phyloP scores from a whole-genome alignment of 2,113 vertebrate genomes.

The Tringa solitaria region DNA sequence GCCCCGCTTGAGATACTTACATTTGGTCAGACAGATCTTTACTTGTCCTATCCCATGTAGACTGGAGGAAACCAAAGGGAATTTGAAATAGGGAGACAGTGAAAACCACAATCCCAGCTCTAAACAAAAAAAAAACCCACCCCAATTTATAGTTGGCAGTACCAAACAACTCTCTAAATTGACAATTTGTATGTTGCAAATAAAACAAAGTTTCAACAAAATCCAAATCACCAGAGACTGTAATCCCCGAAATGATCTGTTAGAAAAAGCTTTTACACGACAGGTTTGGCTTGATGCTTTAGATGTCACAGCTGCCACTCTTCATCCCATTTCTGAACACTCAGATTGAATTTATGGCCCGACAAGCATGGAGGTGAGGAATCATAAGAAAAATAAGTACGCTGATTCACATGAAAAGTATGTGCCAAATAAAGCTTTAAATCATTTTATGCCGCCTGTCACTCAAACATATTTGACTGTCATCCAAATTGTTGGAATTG shows the following conservation, averaged over 20 bases:
- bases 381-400: slow-evolving; percentile 28
- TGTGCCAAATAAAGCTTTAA: slow-evolving; percentile 48
- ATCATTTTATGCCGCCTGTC: slow-evolving; percentile 29
- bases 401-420: slow-evolving; percentile 33
- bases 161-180: neutral
- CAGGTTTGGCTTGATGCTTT: neutral
- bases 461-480: slow-evolving; percentile 33
- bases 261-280: neutral
- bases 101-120: neutral
- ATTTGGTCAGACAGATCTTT: neutral
- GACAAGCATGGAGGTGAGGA: neutral
- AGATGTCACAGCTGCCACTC: neutral
- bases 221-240: neutral
- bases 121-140: neutral
- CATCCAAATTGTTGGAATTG: slow-evolving; percentile 37
- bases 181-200: neutral
- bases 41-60: neutral
- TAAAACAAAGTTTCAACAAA: neutral
- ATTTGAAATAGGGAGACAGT: neutral
- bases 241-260: neutral
- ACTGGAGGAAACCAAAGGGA: neutral
- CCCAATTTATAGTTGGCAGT: neutral
- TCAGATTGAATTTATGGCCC: neutral
- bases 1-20: neutral
- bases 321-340: neutral